A percentile compares a stretch with the other conserved stretches of the same genome.
Evolutionary conservation across 2,113 vertebrate species (phyloP).

Genomic region (Peucedramus taeniatus): DNA sequence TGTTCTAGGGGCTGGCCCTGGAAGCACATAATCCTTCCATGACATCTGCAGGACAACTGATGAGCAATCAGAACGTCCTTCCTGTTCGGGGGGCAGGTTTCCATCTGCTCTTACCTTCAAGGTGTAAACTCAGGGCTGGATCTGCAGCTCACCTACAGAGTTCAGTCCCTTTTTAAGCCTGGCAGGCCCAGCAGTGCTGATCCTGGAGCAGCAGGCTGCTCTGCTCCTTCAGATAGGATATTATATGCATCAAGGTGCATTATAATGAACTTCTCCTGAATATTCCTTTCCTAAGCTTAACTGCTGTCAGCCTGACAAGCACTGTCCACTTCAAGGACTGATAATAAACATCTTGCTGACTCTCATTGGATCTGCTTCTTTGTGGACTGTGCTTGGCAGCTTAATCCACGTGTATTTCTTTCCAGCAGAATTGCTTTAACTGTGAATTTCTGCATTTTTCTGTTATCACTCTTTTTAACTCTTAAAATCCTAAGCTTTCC

Average conservation of each 20-base stretch:
- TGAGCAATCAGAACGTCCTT: neutral
- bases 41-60: neutral
- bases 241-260: neutral
- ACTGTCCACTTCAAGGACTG: slow-evolving; percentile 26
- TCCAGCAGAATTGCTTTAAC: neutral
- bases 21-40: neutral
- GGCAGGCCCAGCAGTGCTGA: neutral
- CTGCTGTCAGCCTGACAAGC: slow-evolving; percentile 20
- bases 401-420: slow-evolving; percentile 3
- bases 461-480: neutral
- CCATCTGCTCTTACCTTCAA: neutral
- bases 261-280: neutral
- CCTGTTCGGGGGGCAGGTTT: neutral
- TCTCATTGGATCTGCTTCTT: neutral
- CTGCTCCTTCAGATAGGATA: neutral
- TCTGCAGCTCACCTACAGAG: neutral
- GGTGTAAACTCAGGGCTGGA: neutral
- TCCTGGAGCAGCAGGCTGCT: slow-evolving; percentile 39
- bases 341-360: slow-evolving; percentile 16
- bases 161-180: neutral
- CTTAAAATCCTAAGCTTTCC: neutral
- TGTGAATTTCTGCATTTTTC: neutral
- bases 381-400: slow-evolving; percentile 6
- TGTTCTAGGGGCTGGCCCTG: neutral
- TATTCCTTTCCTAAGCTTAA: neutral